Evolutionary conservation across 2,797 vertebrate genomes (phyloP), one percentile per base, ranked within the genome.

Genomic region (Malacoctenus gilli): DNA sequence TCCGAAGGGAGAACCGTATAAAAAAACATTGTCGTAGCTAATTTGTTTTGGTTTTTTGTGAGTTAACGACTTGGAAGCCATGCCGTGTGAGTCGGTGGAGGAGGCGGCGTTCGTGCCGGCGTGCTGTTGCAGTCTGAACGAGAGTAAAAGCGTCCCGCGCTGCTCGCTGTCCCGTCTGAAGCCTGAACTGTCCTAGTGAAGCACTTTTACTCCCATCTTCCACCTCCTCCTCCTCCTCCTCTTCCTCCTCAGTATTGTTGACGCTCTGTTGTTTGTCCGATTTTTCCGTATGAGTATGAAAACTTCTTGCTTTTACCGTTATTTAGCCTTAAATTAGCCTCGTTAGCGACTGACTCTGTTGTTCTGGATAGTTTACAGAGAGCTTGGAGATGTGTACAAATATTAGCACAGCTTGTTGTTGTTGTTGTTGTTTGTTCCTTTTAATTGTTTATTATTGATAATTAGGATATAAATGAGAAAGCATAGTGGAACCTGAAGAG

Each of bases 241-340:
- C n/a, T 81, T 85, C 74, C 75, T 83, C 80, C 65, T 84, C 86
- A 88, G 85, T 88, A 88, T 89, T 89, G 80, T 84, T 75, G n/a
- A n/a, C n/a, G n/a, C n/a, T n/a, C n/a, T 65, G 43, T 79, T 40
- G 22, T 50, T 30, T 78, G 48, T 54, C 53, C 12, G 68, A n/a
- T 80, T 79, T 79, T 62, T 65, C 72, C 82, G 71, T 87, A 86
- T 79, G 83, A 78, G 69, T 84, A 87, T 83, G 44, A 86, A 60
- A 77, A 62, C 13, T 51, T 83, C 67, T 60, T n/a, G n/a, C 60
- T 72, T 74, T 77, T 66, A 67, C 60, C 34, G 52, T 84, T 84
- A 85, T 89, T 88, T 89, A 87, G 87, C 81, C 80, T 85, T 86
- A 79, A 86, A 72, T 89, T 23, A 88, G 80, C 78, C 75, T 18